Conservation (phyloP, 2,797 vertebrate species). For the Mionectes olivaceus region DNA sequence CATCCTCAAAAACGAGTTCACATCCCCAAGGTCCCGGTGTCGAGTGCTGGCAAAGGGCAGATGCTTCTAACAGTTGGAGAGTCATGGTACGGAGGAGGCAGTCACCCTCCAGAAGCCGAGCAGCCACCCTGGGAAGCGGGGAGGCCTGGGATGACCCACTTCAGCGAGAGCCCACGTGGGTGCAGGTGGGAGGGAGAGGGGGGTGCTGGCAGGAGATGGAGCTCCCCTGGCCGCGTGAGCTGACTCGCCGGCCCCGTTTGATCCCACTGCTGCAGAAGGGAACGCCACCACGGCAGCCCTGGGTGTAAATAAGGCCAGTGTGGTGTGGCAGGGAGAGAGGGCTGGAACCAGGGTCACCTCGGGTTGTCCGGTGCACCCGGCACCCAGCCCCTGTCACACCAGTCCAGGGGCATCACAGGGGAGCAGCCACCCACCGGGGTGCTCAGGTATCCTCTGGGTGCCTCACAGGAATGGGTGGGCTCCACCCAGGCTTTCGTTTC, state of each 20-base stretch:
- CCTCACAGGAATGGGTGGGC: background rate
- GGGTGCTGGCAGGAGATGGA: background rate
- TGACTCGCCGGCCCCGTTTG: background rate
- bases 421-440: background rate
- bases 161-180: background rate
- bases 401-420: rapidly evolving
- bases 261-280: background rate
- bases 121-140: background rate
- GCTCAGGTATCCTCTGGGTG: background rate
- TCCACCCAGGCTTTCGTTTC: background rate
- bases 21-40: background rate
- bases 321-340: rapidly evolving
- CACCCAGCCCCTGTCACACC: background rate
- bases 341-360: background rate
- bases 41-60: background rate
- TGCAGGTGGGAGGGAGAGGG: background rate
- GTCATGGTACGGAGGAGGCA: background rate
- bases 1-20: background rate
- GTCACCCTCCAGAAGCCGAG: background rate
- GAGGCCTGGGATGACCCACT: background rate
- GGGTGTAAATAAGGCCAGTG: background rate
- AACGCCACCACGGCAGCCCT: rapidly evolving
- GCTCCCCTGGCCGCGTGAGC: background rate
- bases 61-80: background rate
- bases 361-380: rapidly evolving